Base-by-base conservation (phyloP, 2,797 vertebrate genomes). In the Siniperca undulata region DNA sequence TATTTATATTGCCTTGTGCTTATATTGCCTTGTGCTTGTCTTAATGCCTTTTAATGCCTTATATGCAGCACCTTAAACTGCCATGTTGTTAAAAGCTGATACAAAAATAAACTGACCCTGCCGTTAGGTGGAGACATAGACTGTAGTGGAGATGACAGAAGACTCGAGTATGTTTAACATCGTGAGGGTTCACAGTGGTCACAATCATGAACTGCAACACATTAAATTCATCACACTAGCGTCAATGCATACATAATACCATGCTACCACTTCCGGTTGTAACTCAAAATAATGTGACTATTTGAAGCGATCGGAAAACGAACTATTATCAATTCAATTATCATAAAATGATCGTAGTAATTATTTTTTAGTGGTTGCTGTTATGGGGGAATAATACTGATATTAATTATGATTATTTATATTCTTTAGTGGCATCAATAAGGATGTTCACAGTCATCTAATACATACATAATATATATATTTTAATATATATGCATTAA, bases 191-290 rank as follows among this genome's bases (percentile, higher is more conserved):
- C 7, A 19, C 20, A 30, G 56, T 78, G 81, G 75, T 6, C 55
- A 56, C 10, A 13, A 3, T 16, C 0, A 0, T 2, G 30, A 61
- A 69, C 27, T 13, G 27, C 56, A 68, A 40, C 13, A 61, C 42
- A 16, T 66, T 65, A 1, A 30, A 38, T 38, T 50, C 2, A 8
- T 42, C 12, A 71, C 12, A 0, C 0, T 2, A 17, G 1, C 34
- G n/a, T 20, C 7, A 20, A 20, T 24, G 3, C 5, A 10, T 0
- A 11, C 2, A 11, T 5, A 14, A 11, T 9, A 30, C 2, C 34
- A 22, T 4, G 27, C 19, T 7, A 14, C 1, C 5, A 16, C 46
- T 64, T 81, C 12, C 22, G 27, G 36, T 56, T 69, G 0, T 9
- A 0, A 0, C 1, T 58, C 50, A 65, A 70, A 76, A 64, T 56